phyloP scores from a whole-genome alignment of 2,113 vertebrate species.

The Solenodon paradoxus region DNA sequence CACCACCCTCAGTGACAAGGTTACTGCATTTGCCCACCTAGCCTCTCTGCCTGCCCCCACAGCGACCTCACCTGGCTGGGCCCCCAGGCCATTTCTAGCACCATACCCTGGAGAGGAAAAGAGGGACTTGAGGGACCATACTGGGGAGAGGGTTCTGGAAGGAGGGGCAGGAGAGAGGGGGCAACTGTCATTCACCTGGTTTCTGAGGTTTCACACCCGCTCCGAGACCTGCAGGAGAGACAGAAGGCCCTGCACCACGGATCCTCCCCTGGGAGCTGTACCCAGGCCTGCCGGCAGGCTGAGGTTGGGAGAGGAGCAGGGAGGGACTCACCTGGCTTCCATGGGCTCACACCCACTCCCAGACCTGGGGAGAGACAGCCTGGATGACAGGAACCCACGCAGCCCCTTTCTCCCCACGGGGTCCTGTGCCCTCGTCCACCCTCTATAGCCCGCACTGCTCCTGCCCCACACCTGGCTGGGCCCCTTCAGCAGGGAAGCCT shows the following conservation, averaged over 20 bases:
- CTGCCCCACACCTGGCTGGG: not conserved
- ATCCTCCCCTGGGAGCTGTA: too few species aligned
- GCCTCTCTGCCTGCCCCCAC: not conserved
- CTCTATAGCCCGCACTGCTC: not conserved
- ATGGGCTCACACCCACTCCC: not conserved
- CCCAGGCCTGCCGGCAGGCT: too few species aligned
- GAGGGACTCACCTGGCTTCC: not conserved
- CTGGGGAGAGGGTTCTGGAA: not conserved
- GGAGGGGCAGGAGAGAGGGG: not conserved
- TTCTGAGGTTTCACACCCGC: slow-evolving; percentile 21
- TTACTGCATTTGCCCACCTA: not conserved
- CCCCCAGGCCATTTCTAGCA: not conserved
- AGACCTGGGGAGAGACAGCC: not conserved
- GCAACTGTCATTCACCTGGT: not conserved
- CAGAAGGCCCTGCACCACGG: too few species aligned
- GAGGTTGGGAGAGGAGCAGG: not conserved
- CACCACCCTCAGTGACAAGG: not conserved
- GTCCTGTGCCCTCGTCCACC: not conserved
- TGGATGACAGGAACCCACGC: not conserved
- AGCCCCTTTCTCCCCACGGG: not conserved
- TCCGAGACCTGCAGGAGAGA: not conserved
- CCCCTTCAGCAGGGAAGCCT: not conserved
- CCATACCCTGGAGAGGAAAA: not conserved
- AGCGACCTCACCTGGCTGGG: slow-evolving; percentile 40
- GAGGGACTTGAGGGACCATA: not conserved